A percentile compares a stretch with the other conserved stretches of the same genome.
phyloP scores from a whole-genome alignment of 2,797 vertebrate species.

The Cygnus olor region DNA sequence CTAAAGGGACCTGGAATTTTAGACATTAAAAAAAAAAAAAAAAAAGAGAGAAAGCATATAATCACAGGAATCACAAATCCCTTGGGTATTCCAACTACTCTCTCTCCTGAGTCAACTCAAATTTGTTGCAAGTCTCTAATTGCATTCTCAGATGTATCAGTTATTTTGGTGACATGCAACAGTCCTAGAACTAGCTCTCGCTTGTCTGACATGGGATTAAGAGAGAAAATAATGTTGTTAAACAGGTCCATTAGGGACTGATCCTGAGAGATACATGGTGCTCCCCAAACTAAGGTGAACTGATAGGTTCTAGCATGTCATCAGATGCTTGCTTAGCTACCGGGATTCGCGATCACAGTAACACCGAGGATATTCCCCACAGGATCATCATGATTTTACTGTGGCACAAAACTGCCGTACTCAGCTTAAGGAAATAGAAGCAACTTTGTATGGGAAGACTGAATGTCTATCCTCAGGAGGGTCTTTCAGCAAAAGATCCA shows the following conservation, averaged over 20 bases:
- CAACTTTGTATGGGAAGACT: background rate
- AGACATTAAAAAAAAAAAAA: background rate
- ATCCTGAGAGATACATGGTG: background rate
- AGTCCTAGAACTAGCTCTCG: background rate
- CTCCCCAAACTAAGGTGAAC: background rate
- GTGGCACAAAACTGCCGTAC: background rate
- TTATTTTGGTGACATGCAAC: background rate
- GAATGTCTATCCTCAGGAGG: background rate
- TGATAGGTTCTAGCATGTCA: background rate
- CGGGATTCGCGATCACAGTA: background rate
- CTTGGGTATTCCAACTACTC: slow-evolving; percentile 1
- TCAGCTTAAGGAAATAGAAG: background rate
- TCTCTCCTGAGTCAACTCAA: slow-evolving; percentile 4
- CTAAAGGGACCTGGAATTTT: slow-evolving; percentile 25
- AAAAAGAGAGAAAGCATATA: background rate
- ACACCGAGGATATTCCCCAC: background rate
- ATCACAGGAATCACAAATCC: background rate
- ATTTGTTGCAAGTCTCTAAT: slow-evolving; percentile 44
- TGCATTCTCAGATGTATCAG: background rate
- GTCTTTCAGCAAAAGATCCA: background rate
- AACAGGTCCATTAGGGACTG: background rate
- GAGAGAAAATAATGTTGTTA: background rate
- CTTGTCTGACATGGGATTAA: background rate
- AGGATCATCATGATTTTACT: background rate
- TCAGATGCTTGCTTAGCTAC: background rate